phyloP scores from a whole-genome alignment of 2,888 invertebrate genomes.

The Ptilodon capucinus region DNA sequence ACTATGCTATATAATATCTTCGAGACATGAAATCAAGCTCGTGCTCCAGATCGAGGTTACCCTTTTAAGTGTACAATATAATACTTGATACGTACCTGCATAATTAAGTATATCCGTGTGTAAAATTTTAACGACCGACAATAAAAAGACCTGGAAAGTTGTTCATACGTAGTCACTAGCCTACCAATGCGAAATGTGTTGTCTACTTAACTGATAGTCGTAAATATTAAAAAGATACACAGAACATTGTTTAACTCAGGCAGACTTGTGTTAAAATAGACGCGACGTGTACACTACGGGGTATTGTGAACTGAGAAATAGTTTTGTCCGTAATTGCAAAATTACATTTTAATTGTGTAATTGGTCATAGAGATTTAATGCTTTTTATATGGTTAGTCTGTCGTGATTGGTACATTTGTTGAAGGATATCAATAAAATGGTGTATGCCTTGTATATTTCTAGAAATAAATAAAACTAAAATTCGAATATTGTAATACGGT shows the following conservation, averaged over 20 bases:
- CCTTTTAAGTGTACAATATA: not conserved
- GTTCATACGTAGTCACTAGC: not conserved
- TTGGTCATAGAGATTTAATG: too few species aligned
- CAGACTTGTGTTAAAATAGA: not conserved
- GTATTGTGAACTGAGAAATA: not conserved
- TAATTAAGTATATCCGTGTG: not conserved
- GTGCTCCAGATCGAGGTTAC: not conserved
- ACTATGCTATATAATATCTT: not conserved
- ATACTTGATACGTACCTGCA: not conserved
- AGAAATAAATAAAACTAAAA: too few species aligned
- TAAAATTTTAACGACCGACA: not conserved
- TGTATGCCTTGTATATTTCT: too few species aligned
- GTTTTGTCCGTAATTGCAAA: not conserved
- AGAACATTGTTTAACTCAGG: not conserved
- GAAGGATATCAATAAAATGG: too few species aligned
- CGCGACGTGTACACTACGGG: not conserved
- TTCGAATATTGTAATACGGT: too few species aligned
- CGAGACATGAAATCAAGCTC: not conserved
- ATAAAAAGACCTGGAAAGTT: slow-evolving; percentile 1
- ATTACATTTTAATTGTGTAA: too few species aligned
- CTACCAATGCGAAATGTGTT: not conserved
- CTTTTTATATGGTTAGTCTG: not conserved
- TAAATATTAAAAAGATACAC: not conserved
- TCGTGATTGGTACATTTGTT: too few species aligned
- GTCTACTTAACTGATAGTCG: not conserved